phyloP scores from a whole-genome alignment of 2,888 invertebrate species.

The Xanthorhoe designata region DNA sequence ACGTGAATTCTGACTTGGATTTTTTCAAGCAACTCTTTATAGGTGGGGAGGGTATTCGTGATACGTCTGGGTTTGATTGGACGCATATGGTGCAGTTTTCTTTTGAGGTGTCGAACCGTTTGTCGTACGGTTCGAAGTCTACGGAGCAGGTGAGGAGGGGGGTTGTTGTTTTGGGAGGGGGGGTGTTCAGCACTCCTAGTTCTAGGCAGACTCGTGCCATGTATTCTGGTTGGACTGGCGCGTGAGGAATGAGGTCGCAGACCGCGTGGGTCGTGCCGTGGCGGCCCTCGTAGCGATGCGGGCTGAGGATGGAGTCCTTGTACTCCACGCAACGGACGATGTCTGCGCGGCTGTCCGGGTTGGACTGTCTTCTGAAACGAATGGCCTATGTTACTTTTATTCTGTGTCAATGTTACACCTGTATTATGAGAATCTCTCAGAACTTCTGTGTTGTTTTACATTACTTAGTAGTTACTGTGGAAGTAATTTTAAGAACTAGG shows the following conservation, averaged over 20 bases:
- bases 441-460: neutral
- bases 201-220: constrained; percentile 85
- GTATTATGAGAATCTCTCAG: neutral
- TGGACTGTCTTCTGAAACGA: constrained; percentile 56
- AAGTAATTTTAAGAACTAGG: too few relatives aligned
- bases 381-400: constrained; percentile 17
- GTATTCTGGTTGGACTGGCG: constrained; percentile 58
- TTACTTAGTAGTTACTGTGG: too few relatives aligned
- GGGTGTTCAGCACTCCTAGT: constrained; percentile 71
- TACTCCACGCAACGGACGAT: constrained; percentile 81
- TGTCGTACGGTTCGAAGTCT: constrained; percentile 71
- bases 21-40: constrained; percentile 81
- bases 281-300: constrained; percentile 57
- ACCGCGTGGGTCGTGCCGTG: constrained; percentile 61
- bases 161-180: constrained; percentile 54
- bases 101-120: constrained; percentile 65
- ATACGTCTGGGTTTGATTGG: constrained; percentile 74
- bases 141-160: constrained; percentile 68
- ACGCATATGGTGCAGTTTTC: constrained; percentile 75
- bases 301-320: constrained; percentile 63
- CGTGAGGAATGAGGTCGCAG: constrained; percentile 75
- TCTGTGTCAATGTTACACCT: constrained; percentile 6
- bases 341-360: constrained; percentile 75
- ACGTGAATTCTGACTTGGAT: constrained; percentile 61
- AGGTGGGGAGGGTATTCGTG: constrained; percentile 69